Evolutionary conservation across 2,888 invertebrate species (phyloP).

Genomic region (Morinoia aosen): DNA sequence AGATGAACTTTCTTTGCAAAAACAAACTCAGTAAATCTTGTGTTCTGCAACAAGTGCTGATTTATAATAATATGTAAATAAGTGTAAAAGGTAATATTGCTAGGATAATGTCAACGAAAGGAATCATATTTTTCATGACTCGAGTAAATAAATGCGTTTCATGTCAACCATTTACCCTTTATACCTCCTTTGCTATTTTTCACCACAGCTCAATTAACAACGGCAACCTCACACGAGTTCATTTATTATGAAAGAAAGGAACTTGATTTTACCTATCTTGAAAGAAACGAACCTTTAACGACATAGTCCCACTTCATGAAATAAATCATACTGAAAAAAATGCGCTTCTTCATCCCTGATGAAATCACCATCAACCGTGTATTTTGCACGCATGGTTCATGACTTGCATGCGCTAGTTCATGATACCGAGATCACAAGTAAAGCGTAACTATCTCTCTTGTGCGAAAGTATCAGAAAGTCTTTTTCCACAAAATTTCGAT

Average conservation of each 20-base stretch:
- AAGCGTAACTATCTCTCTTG: not conserved
- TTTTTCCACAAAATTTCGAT: not conserved
- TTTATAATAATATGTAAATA: too few relatives aligned
- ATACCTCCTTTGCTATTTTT: too few relatives aligned
- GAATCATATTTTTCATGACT: too few relatives aligned
- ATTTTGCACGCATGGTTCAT: not conserved
- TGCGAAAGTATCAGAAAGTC: not conserved
- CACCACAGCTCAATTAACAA: not conserved
- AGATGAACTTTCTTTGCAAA: too few relatives aligned
- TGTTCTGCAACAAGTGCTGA: not conserved
- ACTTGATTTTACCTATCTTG: not conserved
- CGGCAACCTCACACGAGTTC: not conserved
- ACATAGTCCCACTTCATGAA: not conserved
- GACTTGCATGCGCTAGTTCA: not conserved
- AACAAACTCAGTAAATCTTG: not conserved
- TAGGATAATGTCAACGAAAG: too few relatives aligned
- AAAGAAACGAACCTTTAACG: not conserved
- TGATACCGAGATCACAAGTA: not conserved
- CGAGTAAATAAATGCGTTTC: not conserved
- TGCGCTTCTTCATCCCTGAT: not conserved
- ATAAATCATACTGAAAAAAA: not conserved
- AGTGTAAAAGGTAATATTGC: too few relatives aligned
- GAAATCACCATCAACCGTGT: not conserved
- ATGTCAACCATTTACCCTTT: not conserved
- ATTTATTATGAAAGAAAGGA: not conserved